Evolutionary conservation across 2,888 invertebrate genomes (phyloP).

Genomic region (Bombylius discolor): DNA sequence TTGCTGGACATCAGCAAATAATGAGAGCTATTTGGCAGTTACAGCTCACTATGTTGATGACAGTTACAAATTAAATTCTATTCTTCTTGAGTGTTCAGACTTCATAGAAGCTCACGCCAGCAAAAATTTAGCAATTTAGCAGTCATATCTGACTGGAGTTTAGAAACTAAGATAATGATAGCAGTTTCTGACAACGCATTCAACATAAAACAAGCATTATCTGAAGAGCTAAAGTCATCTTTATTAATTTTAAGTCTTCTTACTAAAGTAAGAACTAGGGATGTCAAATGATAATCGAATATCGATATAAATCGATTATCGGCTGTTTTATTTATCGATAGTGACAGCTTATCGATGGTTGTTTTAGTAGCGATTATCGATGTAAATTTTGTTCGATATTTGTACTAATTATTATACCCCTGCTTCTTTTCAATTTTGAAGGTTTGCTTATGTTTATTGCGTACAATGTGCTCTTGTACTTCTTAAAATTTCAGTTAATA

Average conservation of each 20-base stretch:
- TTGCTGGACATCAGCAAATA: slow-evolving; percentile 22
- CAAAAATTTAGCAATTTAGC: slow-evolving; percentile 19
- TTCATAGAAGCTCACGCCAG: slow-evolving; percentile 18
- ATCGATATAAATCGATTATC: background rate
- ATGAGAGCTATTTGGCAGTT: slow-evolving; percentile 20
- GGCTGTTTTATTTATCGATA: background rate
- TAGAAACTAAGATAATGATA: slow-evolving; percentile 20
- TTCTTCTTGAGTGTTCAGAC: slow-evolving; percentile 16
- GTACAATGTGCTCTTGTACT: too few relatives aligned
- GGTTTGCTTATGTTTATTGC: too few relatives aligned
- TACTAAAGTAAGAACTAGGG: background rate
- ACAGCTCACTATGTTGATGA: slow-evolving; percentile 18
- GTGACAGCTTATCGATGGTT: background rate
- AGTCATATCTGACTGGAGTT: slow-evolving; percentile 18
- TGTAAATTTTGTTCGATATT: background rate
- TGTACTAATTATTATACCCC: too few relatives aligned
- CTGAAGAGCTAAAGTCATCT: slow-evolving; percentile 5
- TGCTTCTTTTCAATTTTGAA: too few relatives aligned
- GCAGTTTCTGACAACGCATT: slow-evolving; percentile 16
- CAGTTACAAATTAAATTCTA: slow-evolving; percentile 18
- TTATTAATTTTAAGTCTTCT: background rate
- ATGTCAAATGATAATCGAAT: background rate
- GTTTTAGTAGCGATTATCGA: background rate
- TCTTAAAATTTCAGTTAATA: too few relatives aligned
- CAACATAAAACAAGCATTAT: slow-evolving; percentile 12